Evolutionary conservation across 1,140 invertebrate genomes (phyloP).

Genomic region (Lordiphosa collinella): DNA sequence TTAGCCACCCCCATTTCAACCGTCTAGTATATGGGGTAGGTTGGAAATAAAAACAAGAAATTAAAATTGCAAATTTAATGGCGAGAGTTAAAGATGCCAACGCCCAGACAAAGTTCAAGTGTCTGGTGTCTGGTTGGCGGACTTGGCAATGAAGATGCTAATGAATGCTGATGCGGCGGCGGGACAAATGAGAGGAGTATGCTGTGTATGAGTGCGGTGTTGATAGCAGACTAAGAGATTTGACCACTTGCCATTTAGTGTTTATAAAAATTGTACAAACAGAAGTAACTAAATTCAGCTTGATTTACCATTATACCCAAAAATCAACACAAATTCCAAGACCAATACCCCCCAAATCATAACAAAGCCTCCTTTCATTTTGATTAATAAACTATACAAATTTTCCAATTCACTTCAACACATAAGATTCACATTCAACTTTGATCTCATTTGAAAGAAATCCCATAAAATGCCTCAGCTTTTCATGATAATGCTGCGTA

Average conservation of each 20-base stretch:
- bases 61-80: slow-evolving; percentile 31
- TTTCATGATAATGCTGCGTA: no score
- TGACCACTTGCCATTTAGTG: not conserved
- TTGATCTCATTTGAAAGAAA: no score
- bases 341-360: no score
- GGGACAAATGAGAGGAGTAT: not conserved
- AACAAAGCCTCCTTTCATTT: no score
- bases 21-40: no score
- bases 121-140: slow-evolving; percentile 8
- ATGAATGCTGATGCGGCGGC: slow-evolving; percentile 14
- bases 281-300: no score
- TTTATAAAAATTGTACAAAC: no score
- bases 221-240: slow-evolving; percentile 13
- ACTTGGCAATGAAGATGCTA: slow-evolving; percentile 42
- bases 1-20: slow-evolving; percentile 7
- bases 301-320: not conserved
- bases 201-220: not conserved
- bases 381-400: no score
- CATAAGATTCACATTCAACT: no score
- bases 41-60: not conserved
- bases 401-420: no score
- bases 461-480: no score
- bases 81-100: slow-evolving; percentile 18
- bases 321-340: not conserved
- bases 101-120: slow-evolving; percentile 48